Conservation (phyloP, 2,797 vertebrate genomes). For the Pipistrellus kuhlii region DNA sequence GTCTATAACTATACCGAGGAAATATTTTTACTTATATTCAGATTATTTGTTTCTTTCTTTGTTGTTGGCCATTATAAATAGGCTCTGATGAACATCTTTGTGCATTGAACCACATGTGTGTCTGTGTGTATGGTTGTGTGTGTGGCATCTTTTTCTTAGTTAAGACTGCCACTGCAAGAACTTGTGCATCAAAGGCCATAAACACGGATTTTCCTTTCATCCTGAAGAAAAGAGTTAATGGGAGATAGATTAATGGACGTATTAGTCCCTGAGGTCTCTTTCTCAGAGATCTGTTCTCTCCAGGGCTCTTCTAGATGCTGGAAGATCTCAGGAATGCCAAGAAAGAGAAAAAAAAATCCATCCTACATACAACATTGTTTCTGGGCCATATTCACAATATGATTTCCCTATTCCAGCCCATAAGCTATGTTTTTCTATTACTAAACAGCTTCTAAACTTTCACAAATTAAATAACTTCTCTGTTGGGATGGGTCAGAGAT, state of each 20-base stretch:
- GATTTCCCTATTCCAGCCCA: not conserved
- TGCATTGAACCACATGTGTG: not conserved
- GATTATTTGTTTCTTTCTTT: not conserved
- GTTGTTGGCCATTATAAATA: not conserved
- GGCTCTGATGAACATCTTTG: not conserved
- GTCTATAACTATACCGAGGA: not conserved
- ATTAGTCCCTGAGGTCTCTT: not conserved
- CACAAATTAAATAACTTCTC: not conserved
- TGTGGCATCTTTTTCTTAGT: not conserved
- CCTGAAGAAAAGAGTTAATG: not conserved
- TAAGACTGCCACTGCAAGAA: not conserved
- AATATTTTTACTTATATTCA: not conserved
- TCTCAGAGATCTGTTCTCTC: not conserved
- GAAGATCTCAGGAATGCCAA: not conserved
- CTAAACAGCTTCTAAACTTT: slow-evolving; percentile 14
- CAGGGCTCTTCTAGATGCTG: not conserved
- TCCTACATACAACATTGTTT: not conserved
- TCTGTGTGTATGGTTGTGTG: not conserved
- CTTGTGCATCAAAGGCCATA: not conserved
- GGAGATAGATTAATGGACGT: not conserved
- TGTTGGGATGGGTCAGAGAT: not conserved
- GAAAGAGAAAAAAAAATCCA: not conserved
- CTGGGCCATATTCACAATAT: not conserved
- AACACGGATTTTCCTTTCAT: not conserved
- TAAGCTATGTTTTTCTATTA: not conserved